Base-by-base conservation (phyloP, 1,140 invertebrate genomes). In the Heliothis virescens region DNA sequence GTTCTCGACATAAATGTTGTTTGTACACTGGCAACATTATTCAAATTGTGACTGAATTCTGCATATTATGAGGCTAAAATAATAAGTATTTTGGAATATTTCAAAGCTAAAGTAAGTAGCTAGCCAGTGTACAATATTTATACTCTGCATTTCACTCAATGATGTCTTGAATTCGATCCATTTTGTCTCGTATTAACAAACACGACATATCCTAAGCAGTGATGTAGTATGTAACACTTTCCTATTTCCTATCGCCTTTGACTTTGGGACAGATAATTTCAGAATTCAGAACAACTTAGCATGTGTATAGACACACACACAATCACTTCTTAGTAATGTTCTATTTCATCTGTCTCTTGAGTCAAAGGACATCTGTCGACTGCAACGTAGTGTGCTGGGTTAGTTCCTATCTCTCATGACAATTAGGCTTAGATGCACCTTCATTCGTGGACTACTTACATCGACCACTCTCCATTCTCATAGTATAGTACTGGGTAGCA, bases 331-430 rank as follows among this genome's bases (percentile, higher is more conserved):
- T 41, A 41, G 34, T 41, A 41, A 41, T 7, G 9, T 41, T 41
- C 34, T 41, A 5, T 41, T 0, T 41, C 34, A 41, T 41, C 34
- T 41, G 4, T 41, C 34, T 41, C 34, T 1, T 41, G 9, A 41
- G 34, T 41, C 34, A 41, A 41, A 41, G 34, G 34, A 41, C 34
- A 41, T 41, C 5, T 41, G 5, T 41, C 21, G 57, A 60, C 57
- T 29, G 21, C 12, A 59, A 29, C 57, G 21, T 60, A 60, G 57
- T 60, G 57, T 60, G 57, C 57, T 29, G 57, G 57, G 57, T 18
- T 41, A 59, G 18, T 59, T 26, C 57, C 18, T 29, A 59, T 29
- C 0, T 55, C 2, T 29, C 57, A 26, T 60, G 21, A 60, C 57
- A 60, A 60, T 13, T 60, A 26, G 4, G 13, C 57, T 26, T 13